Evolutionary conservation across 2,113 vertebrate genomes (phyloP), one percentile per base, ranked within the genome.

Genomic region (Oncorhynchus keta): DNA sequence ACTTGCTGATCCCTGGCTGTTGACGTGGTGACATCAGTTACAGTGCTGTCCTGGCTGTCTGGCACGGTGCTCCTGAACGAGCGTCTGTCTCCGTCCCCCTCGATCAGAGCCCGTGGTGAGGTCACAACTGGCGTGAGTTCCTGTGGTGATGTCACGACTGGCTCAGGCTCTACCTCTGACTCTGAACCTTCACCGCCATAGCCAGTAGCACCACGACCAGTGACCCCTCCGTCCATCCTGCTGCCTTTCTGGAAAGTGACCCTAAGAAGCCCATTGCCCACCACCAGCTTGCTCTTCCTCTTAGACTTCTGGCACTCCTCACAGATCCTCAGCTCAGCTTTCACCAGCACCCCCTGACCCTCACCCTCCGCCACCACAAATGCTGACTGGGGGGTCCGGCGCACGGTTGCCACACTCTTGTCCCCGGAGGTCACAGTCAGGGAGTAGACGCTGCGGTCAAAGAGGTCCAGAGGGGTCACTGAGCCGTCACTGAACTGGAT

Each of bases 281-380:
- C 90, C 0, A 94, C 95, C 30, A 98, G 79, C 74, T 95, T 86
- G 11, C 96, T 97, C 86, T 95, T 97, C 69, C 97, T 91, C 79
- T 96, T 97, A 39, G 96, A 97, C 64, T 97, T 98, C 91, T 97
- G 97, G 86, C 97, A 99, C 0, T 94, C 89, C 48, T 98, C 96
- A 0, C 95, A 96, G 84, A 98, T 97, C 70, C 95, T 92, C 88
- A 99, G 90, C 80, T 99, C 96, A 0, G 97, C 96, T 76, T 84
- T 94, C 30, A 99, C 93, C 70, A 96, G 89, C 0, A 89, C 73
- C 0, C 95, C 96, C 79, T 94, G 95, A 1, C 96, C 95, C 84
- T 96, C 95, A 0, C 92, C 89, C 70, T 96, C 94, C 0, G 95
- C 96, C 1, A 97, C 87, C 1, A 91, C 85, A 67, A 89, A 91